A percentile compares a stretch with the other conserved stretches of the same genome.
Conservation (phyloP, 2,113 vertebrate genomes). For the Percopsis transmontana region DNA sequence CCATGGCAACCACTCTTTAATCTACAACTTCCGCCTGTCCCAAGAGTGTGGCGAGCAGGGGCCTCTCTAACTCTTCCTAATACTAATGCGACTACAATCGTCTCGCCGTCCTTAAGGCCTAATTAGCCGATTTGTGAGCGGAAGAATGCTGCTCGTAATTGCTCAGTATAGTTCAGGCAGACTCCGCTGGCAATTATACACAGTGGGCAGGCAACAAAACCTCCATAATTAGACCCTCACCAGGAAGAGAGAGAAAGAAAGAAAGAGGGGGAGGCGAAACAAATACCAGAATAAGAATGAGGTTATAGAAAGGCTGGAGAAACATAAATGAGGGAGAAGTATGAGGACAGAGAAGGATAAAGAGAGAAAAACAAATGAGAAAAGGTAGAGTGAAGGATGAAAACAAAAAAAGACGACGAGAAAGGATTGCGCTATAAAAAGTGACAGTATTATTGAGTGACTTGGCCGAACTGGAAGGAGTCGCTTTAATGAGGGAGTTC, state of each 20-base stretch:
- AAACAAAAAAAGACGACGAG: neutral
- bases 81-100: conserved; percentile 39
- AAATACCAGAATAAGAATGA: no score
- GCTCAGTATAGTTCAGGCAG: conserved; percentile 55
- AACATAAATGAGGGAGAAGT: neutral
- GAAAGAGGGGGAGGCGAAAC: conserved; percentile 12
- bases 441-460: neutral
- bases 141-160: conserved; percentile 67
- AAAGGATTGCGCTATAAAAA: conserved; percentile 7
- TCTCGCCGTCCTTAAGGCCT: conserved; percentile 68
- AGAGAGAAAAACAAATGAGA: neutral
- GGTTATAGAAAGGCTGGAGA: neutral
- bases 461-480: neutral
- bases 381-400: neutral
- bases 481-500: conserved; percentile 38
- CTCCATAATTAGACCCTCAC: conserved; percentile 69
- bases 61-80: conserved; percentile 45
- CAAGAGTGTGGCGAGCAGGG: conserved; percentile 39
- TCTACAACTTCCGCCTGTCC: conserved; percentile 23
- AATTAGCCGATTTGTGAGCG: conserved; percentile 66
- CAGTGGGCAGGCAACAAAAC: conserved; percentile 65
- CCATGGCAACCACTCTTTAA: conserved; percentile 56
- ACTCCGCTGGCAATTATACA: conserved; percentile 64
- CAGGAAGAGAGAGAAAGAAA: neutral
- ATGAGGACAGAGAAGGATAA: neutral